Evolutionary conservation across 2,797 vertebrate species (phyloP).

Genomic region (Pelodytes ibericus): DNA sequence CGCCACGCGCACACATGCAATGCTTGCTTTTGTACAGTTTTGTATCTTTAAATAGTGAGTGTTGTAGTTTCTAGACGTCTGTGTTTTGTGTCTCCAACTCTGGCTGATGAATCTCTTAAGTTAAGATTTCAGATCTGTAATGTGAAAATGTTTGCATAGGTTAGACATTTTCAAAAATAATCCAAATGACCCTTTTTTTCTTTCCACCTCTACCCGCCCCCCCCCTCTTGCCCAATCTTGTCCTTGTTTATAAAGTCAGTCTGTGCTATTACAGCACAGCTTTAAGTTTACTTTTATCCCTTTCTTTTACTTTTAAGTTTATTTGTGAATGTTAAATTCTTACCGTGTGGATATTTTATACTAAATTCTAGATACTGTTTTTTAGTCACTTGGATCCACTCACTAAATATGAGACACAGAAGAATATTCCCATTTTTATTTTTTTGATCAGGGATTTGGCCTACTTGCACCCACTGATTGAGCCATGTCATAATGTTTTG

Average conservation of each 20-base stretch:
- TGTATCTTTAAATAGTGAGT: neutral
- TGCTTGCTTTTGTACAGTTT: neutral
- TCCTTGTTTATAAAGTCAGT: neutral
- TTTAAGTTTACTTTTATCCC: neutral
- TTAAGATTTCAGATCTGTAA: neutral
- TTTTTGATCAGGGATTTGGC: neutral
- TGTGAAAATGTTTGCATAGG: constrained; percentile 29
- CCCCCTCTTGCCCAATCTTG: neutral
- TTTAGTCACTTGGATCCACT: constrained; percentile 5
- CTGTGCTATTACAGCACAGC: neutral
- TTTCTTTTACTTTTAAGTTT: neutral
- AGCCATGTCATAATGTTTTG: neutral
- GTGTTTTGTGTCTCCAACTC: neutral
- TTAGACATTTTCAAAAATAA: constrained; percentile 19
- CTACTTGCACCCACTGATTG: neutral
- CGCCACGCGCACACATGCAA: constrained; percentile 20
- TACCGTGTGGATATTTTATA: constrained; percentile 50
- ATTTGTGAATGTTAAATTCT: constrained; percentile 22
- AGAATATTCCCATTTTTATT: neutral
- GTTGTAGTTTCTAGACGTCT: neutral
- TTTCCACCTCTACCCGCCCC: neutral
- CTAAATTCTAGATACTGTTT: neutral
- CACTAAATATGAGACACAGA: too few relatives aligned
- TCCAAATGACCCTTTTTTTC: neutral
- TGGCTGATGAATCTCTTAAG: neutral